Conservation (phyloP, 2,888 invertebrate species). For the Dasypogon diadema region DNA sequence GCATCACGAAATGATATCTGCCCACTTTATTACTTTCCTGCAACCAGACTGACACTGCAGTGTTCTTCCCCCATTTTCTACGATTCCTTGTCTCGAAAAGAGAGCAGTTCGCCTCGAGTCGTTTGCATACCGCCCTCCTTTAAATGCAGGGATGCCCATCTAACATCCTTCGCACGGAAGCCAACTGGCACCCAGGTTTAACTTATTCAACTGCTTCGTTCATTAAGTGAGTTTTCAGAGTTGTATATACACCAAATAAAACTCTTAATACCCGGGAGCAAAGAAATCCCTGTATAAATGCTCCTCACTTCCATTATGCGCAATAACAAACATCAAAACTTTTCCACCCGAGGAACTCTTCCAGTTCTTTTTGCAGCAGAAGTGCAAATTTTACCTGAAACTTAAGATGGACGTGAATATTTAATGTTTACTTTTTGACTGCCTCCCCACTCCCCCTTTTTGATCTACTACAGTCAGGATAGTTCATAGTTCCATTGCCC, state of each 20-base stretch:
- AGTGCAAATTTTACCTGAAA: constrained; percentile 23
- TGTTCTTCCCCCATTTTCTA: constrained; percentile 16
- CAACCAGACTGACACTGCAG: constrained; percentile 26
- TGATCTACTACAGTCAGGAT: background rate
- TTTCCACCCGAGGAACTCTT: background rate
- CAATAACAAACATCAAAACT: constrained; percentile 44
- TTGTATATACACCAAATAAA: constrained; percentile 11
- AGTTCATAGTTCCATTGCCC: too few relatives aligned
- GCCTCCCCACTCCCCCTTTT: constrained; percentile 5
- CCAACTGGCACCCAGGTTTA: constrained; percentile 19
- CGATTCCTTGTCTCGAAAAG: background rate
- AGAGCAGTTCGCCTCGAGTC: constrained; percentile 12
- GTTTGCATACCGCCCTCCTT: constrained; percentile 9
- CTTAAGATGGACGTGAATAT: constrained; percentile 41
- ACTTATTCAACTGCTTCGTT: constrained; percentile 40
- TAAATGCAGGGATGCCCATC: background rate
- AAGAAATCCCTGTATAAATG: constrained; percentile 20
- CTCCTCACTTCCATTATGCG: constrained; percentile 27
- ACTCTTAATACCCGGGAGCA: constrained; percentile 17
- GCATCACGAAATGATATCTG: constrained; percentile 2
- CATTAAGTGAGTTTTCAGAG: constrained; percentile 34
- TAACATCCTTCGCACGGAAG: background rate
- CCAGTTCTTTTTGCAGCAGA: constrained; percentile 4
- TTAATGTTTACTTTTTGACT: constrained; percentile 32
- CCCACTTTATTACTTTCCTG: constrained; percentile 38